Evolutionary conservation across 2,888 invertebrate genomes (phyloP).

Genomic region (Amphipoea lucens): DNA sequence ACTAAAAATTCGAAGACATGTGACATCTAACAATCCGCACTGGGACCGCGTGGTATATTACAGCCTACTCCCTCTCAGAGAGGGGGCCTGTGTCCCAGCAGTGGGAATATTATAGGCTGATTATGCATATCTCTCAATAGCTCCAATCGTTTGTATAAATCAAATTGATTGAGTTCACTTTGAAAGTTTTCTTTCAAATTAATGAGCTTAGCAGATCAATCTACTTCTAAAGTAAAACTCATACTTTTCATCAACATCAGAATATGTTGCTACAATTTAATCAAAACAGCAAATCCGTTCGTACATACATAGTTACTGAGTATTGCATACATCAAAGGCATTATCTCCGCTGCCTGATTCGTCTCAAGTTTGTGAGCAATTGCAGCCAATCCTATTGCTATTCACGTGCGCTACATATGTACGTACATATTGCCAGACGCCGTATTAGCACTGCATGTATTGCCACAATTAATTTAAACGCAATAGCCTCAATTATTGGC

Average conservation of each 20-base stretch:
- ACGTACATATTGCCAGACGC: conserved; percentile 73
- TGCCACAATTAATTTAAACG: conserved; percentile 88
- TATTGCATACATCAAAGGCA: conserved; percentile 83
- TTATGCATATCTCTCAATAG: background rate
- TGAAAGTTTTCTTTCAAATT: background rate
- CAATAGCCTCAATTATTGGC: conserved; percentile 87
- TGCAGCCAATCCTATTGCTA: conserved; percentile 83
- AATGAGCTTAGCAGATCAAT: background rate
- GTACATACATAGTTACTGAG: conserved; percentile 62
- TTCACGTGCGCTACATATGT: conserved; percentile 79
- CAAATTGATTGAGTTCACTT: background rate
- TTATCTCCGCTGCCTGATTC: conserved; percentile 81
- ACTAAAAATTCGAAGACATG: background rate
- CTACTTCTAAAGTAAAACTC: background rate
- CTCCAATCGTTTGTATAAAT: background rate
- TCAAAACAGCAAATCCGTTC: conserved; percentile 60
- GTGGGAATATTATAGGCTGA: background rate
- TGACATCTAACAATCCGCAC: too few species aligned
- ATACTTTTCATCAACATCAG: conserved; percentile 10
- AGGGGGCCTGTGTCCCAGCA: background rate
- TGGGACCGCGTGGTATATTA: background rate
- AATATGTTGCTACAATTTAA: conserved; percentile 49
- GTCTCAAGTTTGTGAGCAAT: conserved; percentile 85
- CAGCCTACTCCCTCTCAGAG: background rate
- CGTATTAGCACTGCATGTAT: conserved; percentile 81